Base-by-base conservation (phyloP, 2,113 vertebrate species). In the Cairina moschata region DNA sequence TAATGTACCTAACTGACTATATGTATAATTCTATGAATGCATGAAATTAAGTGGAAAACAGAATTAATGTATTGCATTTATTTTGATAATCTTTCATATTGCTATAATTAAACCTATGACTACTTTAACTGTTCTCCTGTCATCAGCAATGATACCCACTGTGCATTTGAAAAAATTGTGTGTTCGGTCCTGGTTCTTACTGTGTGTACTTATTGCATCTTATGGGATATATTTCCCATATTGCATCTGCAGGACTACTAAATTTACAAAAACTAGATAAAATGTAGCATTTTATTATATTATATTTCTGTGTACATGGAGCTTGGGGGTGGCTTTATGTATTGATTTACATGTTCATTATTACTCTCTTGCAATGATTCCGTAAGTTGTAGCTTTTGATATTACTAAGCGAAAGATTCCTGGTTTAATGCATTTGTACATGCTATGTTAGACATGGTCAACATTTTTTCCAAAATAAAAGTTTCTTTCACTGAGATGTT, bases 211-310 rank as follows among this genome's bases (percentile, higher is more conserved):
- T 91, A 77, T 1, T 88, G 66, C 60, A 63, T 94, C 42, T 71
- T 59, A 16, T 0, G 13, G 68, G 65, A 17, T 88, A 6, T 32
- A 76, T 92, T 92, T 91, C 48, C 73, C 22, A 22, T 0, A 0
- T 67, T 50, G 66, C 23, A 71, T 85, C 55, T 88, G 60, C 84
- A 71, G 84, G 48, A 88, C 62, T 69, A 44, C 50, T 74, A 26
- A 56, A 93, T 73, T 81, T 92, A 67, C 32, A 72, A 78, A 58
- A 92, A 65, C 2, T 34, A 65, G 62, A 65, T 55, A 26, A 95
- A 91, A 90, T 94, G 95, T 96, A 94, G 93, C 90, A 84, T 83
- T 97, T 93, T 88, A 65, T 63, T 93, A 31, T 59, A 48, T n/a
- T n/a, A n/a, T n/a, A n/a, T n/a, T n/a, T n/a, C n/a, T n/a, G n/a